phyloP scores from a whole-genome alignment of 1,140 invertebrate genomes.

The Muscidifurax raptorellus region DNA sequence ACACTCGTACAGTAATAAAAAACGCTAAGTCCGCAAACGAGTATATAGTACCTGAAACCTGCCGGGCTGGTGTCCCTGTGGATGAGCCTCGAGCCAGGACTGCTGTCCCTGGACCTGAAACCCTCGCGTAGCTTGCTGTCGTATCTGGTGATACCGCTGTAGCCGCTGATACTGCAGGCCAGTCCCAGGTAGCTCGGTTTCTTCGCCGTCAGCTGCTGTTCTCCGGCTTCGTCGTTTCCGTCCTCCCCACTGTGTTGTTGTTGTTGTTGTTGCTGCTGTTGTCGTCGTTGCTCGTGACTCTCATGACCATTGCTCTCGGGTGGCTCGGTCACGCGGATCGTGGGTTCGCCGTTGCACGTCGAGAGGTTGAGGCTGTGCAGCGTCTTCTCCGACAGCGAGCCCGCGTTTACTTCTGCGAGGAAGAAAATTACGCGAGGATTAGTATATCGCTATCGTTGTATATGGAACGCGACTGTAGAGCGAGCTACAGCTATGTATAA shows the following conservation, averaged over 20 bases:
- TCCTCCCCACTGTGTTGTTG: not conserved
- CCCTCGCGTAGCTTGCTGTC: slow-evolving; percentile 85
- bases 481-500: too few relatives aligned
- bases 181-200: slow-evolving; percentile 90
- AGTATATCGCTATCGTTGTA: too few relatives aligned
- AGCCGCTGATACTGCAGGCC: slow-evolving; percentile 93
- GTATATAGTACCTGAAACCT: slow-evolving; percentile 77
- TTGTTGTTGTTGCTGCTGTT: slow-evolving; percentile 56
- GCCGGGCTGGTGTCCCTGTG: slow-evolving; percentile 77
- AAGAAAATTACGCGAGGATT: not conserved
- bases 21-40: not conserved
- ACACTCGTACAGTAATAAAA: too few relatives aligned
- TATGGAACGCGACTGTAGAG: too few relatives aligned
- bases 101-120: slow-evolving; percentile 79
- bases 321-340: slow-evolving; percentile 55
- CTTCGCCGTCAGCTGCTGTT: slow-evolving; percentile 58
- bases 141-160: slow-evolving; percentile 89
- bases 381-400: slow-evolving; percentile 71
- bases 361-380: slow-evolving; percentile 72
- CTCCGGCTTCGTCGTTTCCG: not conserved
- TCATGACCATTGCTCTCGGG: slow-evolving; percentile 67
- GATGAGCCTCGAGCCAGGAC: slow-evolving; percentile 78
- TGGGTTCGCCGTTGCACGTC: slow-evolving; percentile 68
- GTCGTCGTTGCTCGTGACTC: slow-evolving; percentile 63
- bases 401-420: slow-evolving; percentile 66